Conservation (phyloP, 2,797 vertebrate species). For the Gymnodraco acuticeps region DNA sequence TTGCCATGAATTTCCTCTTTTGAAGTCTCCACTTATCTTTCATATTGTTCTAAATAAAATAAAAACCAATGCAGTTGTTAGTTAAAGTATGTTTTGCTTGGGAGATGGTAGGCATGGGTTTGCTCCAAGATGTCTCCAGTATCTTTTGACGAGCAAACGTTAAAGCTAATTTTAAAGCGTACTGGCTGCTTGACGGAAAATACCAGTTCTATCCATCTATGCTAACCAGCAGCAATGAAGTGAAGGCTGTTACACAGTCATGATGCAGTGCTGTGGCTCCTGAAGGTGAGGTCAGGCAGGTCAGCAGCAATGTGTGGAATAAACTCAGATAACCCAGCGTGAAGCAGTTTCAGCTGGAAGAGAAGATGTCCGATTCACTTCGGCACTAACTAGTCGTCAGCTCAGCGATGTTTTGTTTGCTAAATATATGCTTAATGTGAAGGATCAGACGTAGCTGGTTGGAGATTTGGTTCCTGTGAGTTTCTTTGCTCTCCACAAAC, state of each 20-base stretch:
- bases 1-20: not conserved
- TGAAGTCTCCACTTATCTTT: not conserved
- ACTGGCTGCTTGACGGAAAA: not conserved
- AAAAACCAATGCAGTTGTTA: not conserved
- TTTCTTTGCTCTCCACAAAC: not conserved
- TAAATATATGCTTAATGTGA: slow-evolving; percentile 10
- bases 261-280: slow-evolving; percentile 7
- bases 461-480: not conserved
- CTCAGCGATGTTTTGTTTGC: slow-evolving; percentile 3
- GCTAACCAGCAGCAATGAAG: slow-evolving; percentile 18
- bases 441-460: slow-evolving; percentile 15
- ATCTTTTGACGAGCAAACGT: not conserved
- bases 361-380: slow-evolving; percentile 13
- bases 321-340: slow-evolving; percentile 1
- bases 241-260: slow-evolving; percentile 1
- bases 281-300: slow-evolving; percentile 30
- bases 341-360: slow-evolving; percentile 30
- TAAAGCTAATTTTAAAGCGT: not conserved
- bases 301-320: slow-evolving; percentile 14
- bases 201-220: not conserved
- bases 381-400: slow-evolving; percentile 15
- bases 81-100: not conserved
- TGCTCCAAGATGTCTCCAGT: not conserved
- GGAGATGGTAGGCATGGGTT: not conserved
- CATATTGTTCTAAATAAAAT: not conserved